Evolutionary conservation across 1,140 invertebrate species (phyloP).

Genomic region (Hycleus phaleratus): DNA sequence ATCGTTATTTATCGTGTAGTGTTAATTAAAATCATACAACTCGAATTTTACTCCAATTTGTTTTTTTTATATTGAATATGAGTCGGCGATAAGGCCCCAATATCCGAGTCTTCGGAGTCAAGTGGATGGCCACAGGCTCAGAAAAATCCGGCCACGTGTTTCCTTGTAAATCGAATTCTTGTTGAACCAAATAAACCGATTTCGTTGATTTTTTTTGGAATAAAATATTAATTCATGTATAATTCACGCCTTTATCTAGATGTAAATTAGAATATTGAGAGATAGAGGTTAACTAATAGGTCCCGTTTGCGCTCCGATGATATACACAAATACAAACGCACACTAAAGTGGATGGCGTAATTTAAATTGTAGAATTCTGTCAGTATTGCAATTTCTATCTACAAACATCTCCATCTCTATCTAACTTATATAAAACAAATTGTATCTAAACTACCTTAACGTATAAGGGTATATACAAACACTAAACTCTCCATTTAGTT

Average conservation of each 20-base stretch:
- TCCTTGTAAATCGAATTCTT: background rate
- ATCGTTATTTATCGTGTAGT: too few species aligned
- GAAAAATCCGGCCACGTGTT: background rate
- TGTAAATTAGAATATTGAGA: too few species aligned
- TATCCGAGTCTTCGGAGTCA: background rate
- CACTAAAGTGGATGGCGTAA: constrained; percentile 7
- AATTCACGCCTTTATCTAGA: background rate
- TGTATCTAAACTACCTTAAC: too few species aligned
- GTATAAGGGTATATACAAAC: too few species aligned
- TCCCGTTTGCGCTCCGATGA: constrained; percentile 11
- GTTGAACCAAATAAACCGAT: too few species aligned
- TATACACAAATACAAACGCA: background rate
- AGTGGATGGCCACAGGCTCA: background rate
- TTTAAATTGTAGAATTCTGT: constrained; percentile 8
- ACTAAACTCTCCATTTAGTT: too few species aligned
- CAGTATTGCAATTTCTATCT: constrained; percentile 4
- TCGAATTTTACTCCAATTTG: too few species aligned
- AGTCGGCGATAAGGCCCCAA: background rate
- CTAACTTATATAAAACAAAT: too few species aligned
- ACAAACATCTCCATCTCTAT: background rate
- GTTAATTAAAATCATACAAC: too few species aligned
- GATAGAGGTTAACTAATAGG: constrained; percentile 15
- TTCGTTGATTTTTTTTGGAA: too few species aligned
- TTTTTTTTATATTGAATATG: background rate
- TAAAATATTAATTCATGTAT: background rate